Evolutionary conservation across 2,888 invertebrate genomes (phyloP), one percentile per base, ranked within the genome.

Genomic region (Tiliacea aurago): DNA sequence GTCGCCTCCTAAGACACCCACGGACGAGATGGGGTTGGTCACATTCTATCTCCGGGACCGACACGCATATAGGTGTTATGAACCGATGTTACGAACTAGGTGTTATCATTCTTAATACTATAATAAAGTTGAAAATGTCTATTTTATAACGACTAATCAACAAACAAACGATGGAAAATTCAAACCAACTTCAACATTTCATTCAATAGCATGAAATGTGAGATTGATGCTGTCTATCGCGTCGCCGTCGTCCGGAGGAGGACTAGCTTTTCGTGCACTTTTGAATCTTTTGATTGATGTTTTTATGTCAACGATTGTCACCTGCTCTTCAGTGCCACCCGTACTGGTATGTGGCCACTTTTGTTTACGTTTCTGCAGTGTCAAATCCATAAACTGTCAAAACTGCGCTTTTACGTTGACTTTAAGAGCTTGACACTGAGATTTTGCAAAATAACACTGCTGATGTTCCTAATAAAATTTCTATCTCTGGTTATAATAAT

Each of bases 221-320:
- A 51, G 37, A 58, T 41, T 65, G 75, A 61, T 47, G 67, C 41
- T 28, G 28, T 28, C 28, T 28, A 3, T 28, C 28, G 28, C 49
- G 23, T 47, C 47, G 37, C 20, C 49, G 23, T 47, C 47, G 37
- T n/a, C 11, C 9, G 18, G 23, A 9, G 2, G n/a, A 2, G n/a
- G 43, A 41, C 23, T 6, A 62, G 43, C 20, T 43, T 61, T 49
- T 37, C 18, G 10, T 61, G 41, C 15, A 62, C 23, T 55, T 61
- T 58, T 43, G 7, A 37, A 41, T 45, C 13, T 74, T 73, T 65
- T 75, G 61, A 68, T 67, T 49, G 68, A 68, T 18, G 61, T 49
- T 49, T 43, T n/a, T 41, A 33, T 0, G 23, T 37, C 41, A 20
- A 43, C 4, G 11, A 41, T 43, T 67, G 68, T 23, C 33, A 49